A percentile compares a stretch with the other conserved stretches of the same genome.
Conservation (phyloP, 1,140 invertebrate species). For the Drosophila nigromelanica region DNA sequence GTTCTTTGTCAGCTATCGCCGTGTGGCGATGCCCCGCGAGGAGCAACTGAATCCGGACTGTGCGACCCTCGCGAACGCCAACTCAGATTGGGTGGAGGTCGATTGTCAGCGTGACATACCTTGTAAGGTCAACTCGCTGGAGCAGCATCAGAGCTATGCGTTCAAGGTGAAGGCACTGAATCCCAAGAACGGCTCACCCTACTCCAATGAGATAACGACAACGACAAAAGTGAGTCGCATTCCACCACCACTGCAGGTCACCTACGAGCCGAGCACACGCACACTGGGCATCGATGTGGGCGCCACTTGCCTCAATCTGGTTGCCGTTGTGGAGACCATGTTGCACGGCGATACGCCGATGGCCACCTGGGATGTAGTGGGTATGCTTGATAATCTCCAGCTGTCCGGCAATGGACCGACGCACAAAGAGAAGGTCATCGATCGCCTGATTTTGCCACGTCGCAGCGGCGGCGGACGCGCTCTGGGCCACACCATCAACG, state of each 20-base stretch:
- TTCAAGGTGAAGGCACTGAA: constrained; percentile 95
- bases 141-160: constrained; percentile 92
- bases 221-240: constrained; percentile 93
- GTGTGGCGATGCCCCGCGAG: constrained; percentile 86
- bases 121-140: constrained; percentile 92
- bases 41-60: constrained; percentile 87
- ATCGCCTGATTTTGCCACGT: constrained; percentile 84
- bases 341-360: constrained; percentile 85
- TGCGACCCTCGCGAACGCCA: constrained; percentile 86
- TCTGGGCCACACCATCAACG: constrained; percentile 83
- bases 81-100: constrained; percentile 90
- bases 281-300: constrained; percentile 91
- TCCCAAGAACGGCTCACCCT: constrained; percentile 92
- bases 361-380: constrained; percentile 89
- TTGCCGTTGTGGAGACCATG: constrained; percentile 89
- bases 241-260: constrained; percentile 90
- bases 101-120: constrained; percentile 93
- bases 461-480: constrained; percentile 84
- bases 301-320: constrained; percentile 89
- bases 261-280: constrained; percentile 90
- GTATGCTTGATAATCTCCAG: constrained; percentile 87
- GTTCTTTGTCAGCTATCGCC: constrained; percentile 91
- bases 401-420: constrained; percentile 88
- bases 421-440: constrained; percentile 88
- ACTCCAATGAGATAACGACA: constrained; percentile 91